Base-by-base conservation (phyloP, 1,140 invertebrate genomes). In the Atopsyche davidsoni region DNA sequence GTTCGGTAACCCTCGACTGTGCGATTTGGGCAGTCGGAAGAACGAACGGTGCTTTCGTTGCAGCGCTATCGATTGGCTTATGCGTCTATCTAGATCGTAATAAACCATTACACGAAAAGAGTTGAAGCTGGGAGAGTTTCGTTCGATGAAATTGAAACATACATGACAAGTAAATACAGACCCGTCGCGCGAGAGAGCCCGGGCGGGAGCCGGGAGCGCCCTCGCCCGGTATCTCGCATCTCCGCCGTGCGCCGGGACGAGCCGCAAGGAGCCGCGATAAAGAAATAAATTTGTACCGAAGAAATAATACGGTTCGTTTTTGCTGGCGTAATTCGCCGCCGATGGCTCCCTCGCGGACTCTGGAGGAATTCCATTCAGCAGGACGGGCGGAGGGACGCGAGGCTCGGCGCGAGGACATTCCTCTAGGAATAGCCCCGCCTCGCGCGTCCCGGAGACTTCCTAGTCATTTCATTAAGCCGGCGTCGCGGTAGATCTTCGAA, bases 211-310 rank as follows among this genome's bases (percentile, higher is more conserved):
- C n/a, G n/a, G n/a, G n/a, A n/a, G n/a, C n/a, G n/a, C n/a, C n/a
- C n/a, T n/a, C n/a, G n/a, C 42, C 0, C 42, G 19, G 23, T 51
- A 51, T 51, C 49, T 51, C 17, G 19, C 25, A 51, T 51, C 49
- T 44, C 19, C n/a, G 23, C 36, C n/a, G 17, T 47, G 34, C 21
- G 45, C 7, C 28, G 47, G 25, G 14, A 23, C 23, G 38, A 17
- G 32, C 13, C 13, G 23, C n/a, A 34, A 39, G 42, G 17, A 13
- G 24, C 21, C 40, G 16, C 18, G 34, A 54, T 54, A 48, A 54
- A 54, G 45, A 54, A 48, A 54, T 54, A 54, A 54, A 54, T 54
- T 54, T 39, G 32, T 47, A 53, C 34, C 28, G 44, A 47, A 47
- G 39, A 49, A 49, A 45, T 54, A 54, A 54, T 54, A 47, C 46